Base-by-base conservation (phyloP, 2,113 vertebrate genomes). In the Monopterus albus region DNA sequence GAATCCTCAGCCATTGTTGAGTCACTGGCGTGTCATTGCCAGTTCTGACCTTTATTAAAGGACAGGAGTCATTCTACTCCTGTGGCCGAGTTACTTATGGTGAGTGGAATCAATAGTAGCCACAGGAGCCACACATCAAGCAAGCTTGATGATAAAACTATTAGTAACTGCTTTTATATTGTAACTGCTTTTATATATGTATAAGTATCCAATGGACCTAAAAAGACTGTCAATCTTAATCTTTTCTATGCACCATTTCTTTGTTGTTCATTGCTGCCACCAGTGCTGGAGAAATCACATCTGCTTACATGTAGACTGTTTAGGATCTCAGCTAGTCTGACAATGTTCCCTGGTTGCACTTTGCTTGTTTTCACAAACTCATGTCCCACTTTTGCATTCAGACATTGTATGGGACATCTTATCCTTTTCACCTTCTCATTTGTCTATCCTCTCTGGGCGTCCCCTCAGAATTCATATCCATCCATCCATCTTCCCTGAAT, bases 401-500 rank as follows among this genome's bases (percentile, higher is more conserved):
- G 43, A 56, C 53, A 55, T 71, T 79, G 70, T 35, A 9, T 67
- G 38, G 56, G 60, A 18, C 70, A 70, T 70, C 68, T 87, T 62
- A 69, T 80, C 72, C 81, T n/a, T n/a, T 62, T 51, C 53, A 58
- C 25, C 58, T 52, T 71, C 67, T 72, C 72, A 75, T 84, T 84
- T 81, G 74, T 86, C 72, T 82, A 51, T 79, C 79, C 72, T 88
- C 73, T 84, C 76, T 66, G 78, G 70, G 66, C 77, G 75, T 73
- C 71, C 84, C 64, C 52, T 81, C 67, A 60, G 77, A 77, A 84
- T 69, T 75, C 61, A 38, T 79, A 78, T 82, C 78, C 79, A 78
- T 50, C 83, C 75, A 75, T 82, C 84, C 72, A 83, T 79, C 81
- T 79, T 55, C 78, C 79, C 78, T 17, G 69, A 84, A 88, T 88